Conservation (phyloP, 2,113 vertebrate genomes). For the Cyphomyrus plagiostoma region DNA sequence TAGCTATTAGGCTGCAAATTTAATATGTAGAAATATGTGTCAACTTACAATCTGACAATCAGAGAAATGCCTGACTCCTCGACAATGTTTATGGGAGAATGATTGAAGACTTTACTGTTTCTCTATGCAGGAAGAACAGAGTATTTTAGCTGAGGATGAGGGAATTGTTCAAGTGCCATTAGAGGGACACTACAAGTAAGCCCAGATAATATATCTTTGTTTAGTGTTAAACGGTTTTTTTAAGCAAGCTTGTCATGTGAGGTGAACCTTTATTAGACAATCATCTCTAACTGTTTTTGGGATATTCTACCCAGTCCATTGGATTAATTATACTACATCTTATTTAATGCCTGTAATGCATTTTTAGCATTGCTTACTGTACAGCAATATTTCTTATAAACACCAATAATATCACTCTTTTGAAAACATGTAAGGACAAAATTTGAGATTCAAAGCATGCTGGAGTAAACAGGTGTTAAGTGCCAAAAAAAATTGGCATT, state of each 20-base stretch:
- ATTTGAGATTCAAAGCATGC: neutral
- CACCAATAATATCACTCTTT: neutral
- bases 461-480: neutral
- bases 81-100: neutral
- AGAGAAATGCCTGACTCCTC: neutral
- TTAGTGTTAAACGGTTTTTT: neutral
- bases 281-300: neutral
- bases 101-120: neutral
- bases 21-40: neutral
- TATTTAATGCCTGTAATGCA: neutral
- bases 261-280: neutral
- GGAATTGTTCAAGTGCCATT: constrained; percentile 87
- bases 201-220: neutral
- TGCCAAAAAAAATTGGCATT: neutral
- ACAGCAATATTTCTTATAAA: neutral
- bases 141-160: constrained; percentile 90
- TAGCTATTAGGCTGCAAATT: neutral
- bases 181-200: constrained; percentile 87
- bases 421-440: neutral
- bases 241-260: neutral
- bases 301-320: neutral
- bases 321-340: neutral
- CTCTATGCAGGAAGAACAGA: constrained; percentile 80
- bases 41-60: neutral
- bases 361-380: neutral